Evolutionary conservation across 2,888 invertebrate species (phyloP), one percentile per base, ranked within the genome.

Genomic region (Thalpophila matura): DNA sequence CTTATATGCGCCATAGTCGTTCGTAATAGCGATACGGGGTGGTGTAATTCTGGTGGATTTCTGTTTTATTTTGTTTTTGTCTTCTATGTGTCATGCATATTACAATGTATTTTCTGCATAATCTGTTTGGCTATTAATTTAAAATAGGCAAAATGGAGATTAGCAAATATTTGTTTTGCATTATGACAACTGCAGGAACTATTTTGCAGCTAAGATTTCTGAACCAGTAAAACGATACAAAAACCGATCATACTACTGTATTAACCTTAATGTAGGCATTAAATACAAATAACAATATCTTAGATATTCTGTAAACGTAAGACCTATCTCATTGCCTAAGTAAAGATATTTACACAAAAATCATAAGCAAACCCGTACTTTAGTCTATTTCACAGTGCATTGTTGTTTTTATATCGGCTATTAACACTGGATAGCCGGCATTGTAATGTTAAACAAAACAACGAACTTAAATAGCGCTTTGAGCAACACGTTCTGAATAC

Each of bases 401-500:
- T 62, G 38, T 16, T 24, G 31, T 50, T 57, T 54, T 60, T 67
- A 16, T 57, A 57, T 43, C 14, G 24, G 24, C 72, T 50, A 49
- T 72, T 49, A 58, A 35, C 55, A 72, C 42, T 55, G 22, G 29
- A 4, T 35, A 43, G 16, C 16, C 29, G 16, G 49, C 33, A 56
- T 53, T 68, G 53, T 45, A 59, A 56, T 12, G 49, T 37, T 33
- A 53, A 72, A 53, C 31, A 51, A 68, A 63, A 51, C 43, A 53
- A 57, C 31, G 27, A 54, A 56, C 33, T 57, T 59, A 7, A 29
- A 51, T 14, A 70, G 22, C 43, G 14, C 42, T 51, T 60, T 38
- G 14, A 50, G 12, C 42, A 56, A 59, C 63, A 58, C 57, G 68
- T 56, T 10, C 50, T 62, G 72, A 72, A 72, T 68, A 66, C 43